Evolutionary conservation across 2,797 vertebrate species (phyloP), one percentile per base, ranked within the genome.

Genomic region (Ceryle rudis): DNA sequence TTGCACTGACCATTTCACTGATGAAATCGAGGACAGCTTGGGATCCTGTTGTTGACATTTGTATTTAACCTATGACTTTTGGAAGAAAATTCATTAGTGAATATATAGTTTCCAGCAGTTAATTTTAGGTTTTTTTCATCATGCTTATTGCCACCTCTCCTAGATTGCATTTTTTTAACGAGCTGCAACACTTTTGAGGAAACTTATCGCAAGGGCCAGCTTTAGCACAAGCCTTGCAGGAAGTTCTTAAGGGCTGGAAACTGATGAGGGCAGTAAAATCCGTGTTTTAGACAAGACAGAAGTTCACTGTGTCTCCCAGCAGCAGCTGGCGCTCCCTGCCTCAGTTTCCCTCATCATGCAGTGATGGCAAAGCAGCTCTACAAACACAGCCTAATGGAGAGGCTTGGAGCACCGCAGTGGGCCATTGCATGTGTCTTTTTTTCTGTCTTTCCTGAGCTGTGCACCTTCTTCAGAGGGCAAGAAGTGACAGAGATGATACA

Each of bases 11-110:
- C 80, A n/a, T 87, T 90, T 80, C 62, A 49, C 29, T 66, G 67
- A 64, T 91, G 75, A 81, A 91, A 81, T 9, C 28, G 85, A 93
- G 81, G 67, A 66, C 75, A 78, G 66, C 47, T 67, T 85, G 80
- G 22, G 5, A 78, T 93, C 61, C 47, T 39, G 11, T 20, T 92
- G 69, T 96, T 97, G 83, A 82, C 88, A 55, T 87, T 87, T 95
- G 51, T 93, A 37, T 90, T 95, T 96, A 94, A 87, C 81, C 88
- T 86, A 5, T 80, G 71, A 55, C 75, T 47, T 65, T 54, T 65
- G 9, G 10, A 75, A 91, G 44, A 51, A 81, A 81, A 85, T 49
- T 75, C 13, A 55, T 82, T 81, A 80, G 35, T 39, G n/a, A 57
- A 64, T 91, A 54, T 73, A 67, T 26, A 47, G 64, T 62, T 94